These are phyloP conservation scores for Chelonus formosanus DNA, from an alignment of 2,888 invertebrate species.

Conservation along the genomic window DNA sequence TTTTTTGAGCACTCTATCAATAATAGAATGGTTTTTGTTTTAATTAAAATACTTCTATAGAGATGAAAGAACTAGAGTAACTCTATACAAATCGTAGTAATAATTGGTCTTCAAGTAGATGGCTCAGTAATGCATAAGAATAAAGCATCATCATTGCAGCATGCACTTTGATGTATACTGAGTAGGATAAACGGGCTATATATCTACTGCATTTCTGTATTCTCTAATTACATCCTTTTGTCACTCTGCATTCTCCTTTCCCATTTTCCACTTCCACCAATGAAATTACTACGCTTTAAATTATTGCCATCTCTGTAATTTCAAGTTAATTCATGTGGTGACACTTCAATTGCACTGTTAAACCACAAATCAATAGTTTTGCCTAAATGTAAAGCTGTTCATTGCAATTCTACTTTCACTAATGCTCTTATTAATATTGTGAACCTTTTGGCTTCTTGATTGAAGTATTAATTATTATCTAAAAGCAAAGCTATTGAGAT, in stretches of 20 bases:
- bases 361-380: conserved; percentile 62
- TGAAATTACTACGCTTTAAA: conserved; percentile 41
- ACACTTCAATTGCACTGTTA: conserved; percentile 57
- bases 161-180: conserved; percentile 58
- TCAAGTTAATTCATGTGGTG: conserved; percentile 62
- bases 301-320: conserved; percentile 63
- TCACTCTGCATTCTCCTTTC: conserved; percentile 5
- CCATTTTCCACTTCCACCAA: not conserved
- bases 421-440: conserved; percentile 37
- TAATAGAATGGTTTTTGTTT: too few species aligned
- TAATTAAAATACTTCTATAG: too few species aligned
- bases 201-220: conserved; percentile 2
- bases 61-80: too few species aligned
- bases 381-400: conserved; percentile 48
- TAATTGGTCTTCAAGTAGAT: conserved; percentile 49
- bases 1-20: too few species aligned
- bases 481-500: too few species aligned
- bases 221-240: conserved; percentile 35
- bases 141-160: conserved; percentile 35
- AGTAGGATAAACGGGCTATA: conserved; percentile 47
- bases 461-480: too few species aligned
- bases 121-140: conserved; percentile 32
- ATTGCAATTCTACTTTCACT: conserved; percentile 61
- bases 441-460: too few species aligned
- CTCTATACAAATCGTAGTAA: conserved; percentile 2